These are phyloP conservation scores for Endotricha flammealis DNA, from an alignment of 2,888 invertebrate genomes.

Conservation along the genomic window DNA sequence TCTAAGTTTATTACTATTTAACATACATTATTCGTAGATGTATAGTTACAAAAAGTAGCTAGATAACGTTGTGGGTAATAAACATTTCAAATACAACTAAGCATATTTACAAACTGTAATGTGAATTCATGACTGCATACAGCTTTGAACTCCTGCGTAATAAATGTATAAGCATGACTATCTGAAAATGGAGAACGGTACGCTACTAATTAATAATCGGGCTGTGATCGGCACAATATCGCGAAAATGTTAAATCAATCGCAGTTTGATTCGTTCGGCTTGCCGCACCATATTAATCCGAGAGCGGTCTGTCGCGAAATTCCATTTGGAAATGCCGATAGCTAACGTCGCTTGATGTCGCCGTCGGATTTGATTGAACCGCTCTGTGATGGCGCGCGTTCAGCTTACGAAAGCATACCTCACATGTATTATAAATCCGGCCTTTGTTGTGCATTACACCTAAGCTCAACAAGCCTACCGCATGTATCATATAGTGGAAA, in stretches of 20 bases:
- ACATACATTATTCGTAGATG: too few relatives aligned
- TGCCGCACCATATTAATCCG: conserved; percentile 51
- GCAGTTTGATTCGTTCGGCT: conserved; percentile 42
- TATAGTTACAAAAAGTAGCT: too few relatives aligned
- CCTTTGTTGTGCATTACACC: conserved; percentile 6
- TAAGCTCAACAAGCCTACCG: background rate
- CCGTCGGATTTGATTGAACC: conserved; percentile 51
- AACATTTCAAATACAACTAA: too few relatives aligned
- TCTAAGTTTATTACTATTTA: too few relatives aligned
- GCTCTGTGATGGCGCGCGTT: conserved; percentile 28
- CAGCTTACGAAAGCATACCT: conserved; percentile 20
- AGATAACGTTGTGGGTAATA: too few relatives aligned
- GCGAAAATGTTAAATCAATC: conserved; percentile 51
- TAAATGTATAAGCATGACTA: conserved; percentile 13
- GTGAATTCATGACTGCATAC: background rate
- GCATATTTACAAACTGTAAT: background rate
- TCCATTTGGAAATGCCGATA: conserved; percentile 51
- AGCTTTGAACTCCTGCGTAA: conserved; percentile 6
- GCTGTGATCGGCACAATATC: conserved; percentile 28
- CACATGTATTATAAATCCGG: conserved; percentile 15
- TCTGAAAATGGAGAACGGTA: conserved; percentile 12
- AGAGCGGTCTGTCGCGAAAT: conserved; percentile 52
- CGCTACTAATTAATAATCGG: conserved; percentile 21
- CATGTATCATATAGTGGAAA: conserved; percentile 2
- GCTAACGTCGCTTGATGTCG: conserved; percentile 42